Percentiles rank a stretch among this genome's conserved stretches.
These are phyloP conservation scores for Ctenomys sociabilis DNA, from an alignment of 2,113 vertebrate species.

Conservation along the genomic window DNA sequence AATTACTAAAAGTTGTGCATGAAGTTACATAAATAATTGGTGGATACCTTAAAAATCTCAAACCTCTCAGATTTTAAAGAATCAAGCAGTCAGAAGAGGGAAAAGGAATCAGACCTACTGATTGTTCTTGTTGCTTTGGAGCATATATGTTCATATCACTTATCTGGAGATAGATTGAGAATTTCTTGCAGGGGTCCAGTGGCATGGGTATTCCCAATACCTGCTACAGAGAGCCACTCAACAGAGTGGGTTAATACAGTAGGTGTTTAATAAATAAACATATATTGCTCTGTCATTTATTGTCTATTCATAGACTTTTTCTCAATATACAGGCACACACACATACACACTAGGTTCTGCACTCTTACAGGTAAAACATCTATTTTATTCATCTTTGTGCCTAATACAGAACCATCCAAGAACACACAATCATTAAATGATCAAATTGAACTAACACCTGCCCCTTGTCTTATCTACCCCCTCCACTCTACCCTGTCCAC, in stretches of 20 bases:
- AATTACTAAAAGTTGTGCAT: conserved; percentile 49
- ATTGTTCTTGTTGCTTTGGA: neutral
- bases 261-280: neutral
- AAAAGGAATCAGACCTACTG: neutral
- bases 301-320: neutral
- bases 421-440: neutral
- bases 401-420: neutral
- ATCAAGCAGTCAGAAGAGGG: neutral
- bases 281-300: neutral
- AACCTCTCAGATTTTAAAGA: conserved; percentile 61
- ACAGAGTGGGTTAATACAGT: neutral
- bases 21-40: conserved; percentile 47
- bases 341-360: neutral
- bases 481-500: conserved; percentile 66
- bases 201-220: neutral
- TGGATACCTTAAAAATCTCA: conserved; percentile 58
- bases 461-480: conserved; percentile 48
- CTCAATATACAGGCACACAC: neutral
- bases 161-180: neutral
- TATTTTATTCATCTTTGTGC: neutral
- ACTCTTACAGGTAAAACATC: neutral
- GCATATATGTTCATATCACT: neutral
- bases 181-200: neutral
- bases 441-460: neutral
- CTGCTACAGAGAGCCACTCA: neutral